phyloP scores from a whole-genome alignment of 2,113 vertebrate species.

The Phasianus colchicus region DNA sequence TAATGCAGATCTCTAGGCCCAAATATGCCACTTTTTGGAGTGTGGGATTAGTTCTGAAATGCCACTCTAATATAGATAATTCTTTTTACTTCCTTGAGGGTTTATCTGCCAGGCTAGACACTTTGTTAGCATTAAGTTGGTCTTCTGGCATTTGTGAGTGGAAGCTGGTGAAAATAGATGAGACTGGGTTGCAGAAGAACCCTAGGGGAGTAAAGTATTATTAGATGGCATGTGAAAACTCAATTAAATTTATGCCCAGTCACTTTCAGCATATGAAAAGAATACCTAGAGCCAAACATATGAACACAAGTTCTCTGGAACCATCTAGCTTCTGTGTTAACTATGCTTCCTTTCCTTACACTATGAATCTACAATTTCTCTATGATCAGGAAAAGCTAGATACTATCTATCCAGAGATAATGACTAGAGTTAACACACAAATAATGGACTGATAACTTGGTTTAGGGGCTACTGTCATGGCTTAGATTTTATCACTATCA shows the following conservation, averaged over 20 bases:
- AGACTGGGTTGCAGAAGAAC: conserved; percentile 54
- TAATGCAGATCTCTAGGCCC: conserved; percentile 72
- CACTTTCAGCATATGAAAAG: conserved; percentile 23
- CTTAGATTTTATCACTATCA: not conserved
- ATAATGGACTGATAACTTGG: not conserved
- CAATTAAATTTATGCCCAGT: conserved; percentile 57
- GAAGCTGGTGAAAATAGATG: conserved; percentile 75
- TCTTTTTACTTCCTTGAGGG: conserved; percentile 67
- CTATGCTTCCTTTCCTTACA: not conserved
- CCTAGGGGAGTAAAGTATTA: conserved; percentile 54
- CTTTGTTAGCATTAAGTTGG: conserved; percentile 71
- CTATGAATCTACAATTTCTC: not conserved
- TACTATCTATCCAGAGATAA: not conserved
- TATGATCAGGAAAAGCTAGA: not conserved
- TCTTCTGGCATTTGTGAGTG: conserved; percentile 63
- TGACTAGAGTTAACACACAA: not conserved
- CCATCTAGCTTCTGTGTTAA: not conserved
- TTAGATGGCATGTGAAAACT: conserved; percentile 61
- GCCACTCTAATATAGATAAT: conserved; percentile 71
- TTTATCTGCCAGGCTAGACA: conserved; percentile 73
- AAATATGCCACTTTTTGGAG: conserved; percentile 69
- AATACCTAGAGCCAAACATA: conserved; percentile 6
- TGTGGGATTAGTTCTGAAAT: conserved; percentile 77
- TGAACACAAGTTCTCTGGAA: conserved; percentile 2
- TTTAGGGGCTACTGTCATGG: not conserved